These are phyloP conservation scores for Avahi laniger DNA, from an alignment of 2,797 vertebrate genomes.

Conservation along the genomic window DNA sequence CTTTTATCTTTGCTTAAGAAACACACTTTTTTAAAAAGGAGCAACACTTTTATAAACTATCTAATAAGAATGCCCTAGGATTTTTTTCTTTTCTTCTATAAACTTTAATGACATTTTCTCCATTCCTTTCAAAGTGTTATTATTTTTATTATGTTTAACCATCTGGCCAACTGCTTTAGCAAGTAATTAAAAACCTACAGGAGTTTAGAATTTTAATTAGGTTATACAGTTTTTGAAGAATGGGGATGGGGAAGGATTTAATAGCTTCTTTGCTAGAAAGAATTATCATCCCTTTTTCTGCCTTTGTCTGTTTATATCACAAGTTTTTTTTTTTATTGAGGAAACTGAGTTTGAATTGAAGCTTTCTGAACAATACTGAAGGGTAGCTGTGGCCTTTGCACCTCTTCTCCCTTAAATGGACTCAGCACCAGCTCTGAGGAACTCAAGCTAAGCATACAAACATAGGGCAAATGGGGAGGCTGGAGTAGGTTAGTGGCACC, in stretches of 20 bases:
- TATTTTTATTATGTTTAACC: constrained; percentile 69
- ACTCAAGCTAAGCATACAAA: background rate
- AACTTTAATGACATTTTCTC: constrained; percentile 45
- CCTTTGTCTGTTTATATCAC: background rate
- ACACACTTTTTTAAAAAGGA: background rate
- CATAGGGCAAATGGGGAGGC: background rate
- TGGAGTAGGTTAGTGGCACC: background rate
- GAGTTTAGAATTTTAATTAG: constrained; percentile 66
- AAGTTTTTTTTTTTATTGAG: background rate
- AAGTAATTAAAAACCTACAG: constrained; percentile 70
- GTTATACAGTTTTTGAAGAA: constrained; percentile 57
- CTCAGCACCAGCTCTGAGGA: background rate
- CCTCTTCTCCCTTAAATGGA: background rate
- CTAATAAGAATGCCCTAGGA: background rate
- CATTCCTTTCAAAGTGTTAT: constrained; percentile 60
- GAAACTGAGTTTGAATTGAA: constrained; percentile 31
- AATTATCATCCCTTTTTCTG: constrained; percentile 15
- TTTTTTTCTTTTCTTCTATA: background rate
- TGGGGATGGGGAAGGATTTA: constrained; percentile 2
- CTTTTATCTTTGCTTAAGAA: constrained; percentile 2
- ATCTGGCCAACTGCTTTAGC: constrained; percentile 63
- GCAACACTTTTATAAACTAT: background rate
- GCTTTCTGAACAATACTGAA: background rate
- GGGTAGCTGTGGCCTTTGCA: background rate
- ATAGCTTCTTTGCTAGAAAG: constrained; percentile 39